A percentile compares a stretch with the other conserved stretches of the same genome.
phyloP scores from a whole-genome alignment of 2,888 invertebrate genomes.

The Orthosia incerta region DNA sequence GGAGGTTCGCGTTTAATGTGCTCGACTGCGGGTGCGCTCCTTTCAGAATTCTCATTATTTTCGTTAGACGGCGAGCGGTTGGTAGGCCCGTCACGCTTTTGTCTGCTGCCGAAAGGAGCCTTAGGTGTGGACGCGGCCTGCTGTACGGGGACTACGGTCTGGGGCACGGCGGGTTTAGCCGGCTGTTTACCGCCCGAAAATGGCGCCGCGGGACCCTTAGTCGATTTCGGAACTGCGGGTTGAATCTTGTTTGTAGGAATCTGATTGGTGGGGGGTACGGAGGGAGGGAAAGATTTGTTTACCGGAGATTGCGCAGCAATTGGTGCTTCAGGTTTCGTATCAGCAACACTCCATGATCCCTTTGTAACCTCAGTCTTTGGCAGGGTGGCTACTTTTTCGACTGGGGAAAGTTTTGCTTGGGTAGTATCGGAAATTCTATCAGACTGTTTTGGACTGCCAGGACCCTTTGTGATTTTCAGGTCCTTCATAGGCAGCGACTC shows the following conservation, averaged over 20 bases:
- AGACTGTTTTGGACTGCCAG: constrained; percentile 83
- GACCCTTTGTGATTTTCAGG: constrained; percentile 83
- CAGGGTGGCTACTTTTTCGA: constrained; percentile 77
- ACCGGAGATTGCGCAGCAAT: constrained; percentile 65
- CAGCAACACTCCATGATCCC: constrained; percentile 80
- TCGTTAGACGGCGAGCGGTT: constrained; percentile 85
- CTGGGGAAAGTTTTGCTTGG: constrained; percentile 73
- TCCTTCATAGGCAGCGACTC: constrained; percentile 87
- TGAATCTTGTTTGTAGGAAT: constrained; percentile 76
- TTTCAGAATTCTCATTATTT: constrained; percentile 76
- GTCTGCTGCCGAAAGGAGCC: constrained; percentile 87
- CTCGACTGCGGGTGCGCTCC: constrained; percentile 68
- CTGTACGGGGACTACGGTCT: constrained; percentile 86
- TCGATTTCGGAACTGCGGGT: constrained; percentile 78
- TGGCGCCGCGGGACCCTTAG: constrained; percentile 86
- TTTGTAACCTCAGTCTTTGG: constrained; percentile 81
- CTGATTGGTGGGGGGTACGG: constrained; percentile 73
- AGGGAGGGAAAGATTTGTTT: constrained; percentile 79
- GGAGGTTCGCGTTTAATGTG: constrained; percentile 84
- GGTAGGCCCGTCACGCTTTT: constrained; percentile 84
- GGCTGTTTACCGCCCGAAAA: constrained; percentile 86
- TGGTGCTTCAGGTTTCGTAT: constrained; percentile 69
- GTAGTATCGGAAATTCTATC: constrained; percentile 74
- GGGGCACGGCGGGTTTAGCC: constrained; percentile 85
- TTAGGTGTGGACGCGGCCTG: constrained; percentile 86